Base-by-base conservation (phyloP, 1,140 invertebrate species). In the Drosophila mayri region DNA sequence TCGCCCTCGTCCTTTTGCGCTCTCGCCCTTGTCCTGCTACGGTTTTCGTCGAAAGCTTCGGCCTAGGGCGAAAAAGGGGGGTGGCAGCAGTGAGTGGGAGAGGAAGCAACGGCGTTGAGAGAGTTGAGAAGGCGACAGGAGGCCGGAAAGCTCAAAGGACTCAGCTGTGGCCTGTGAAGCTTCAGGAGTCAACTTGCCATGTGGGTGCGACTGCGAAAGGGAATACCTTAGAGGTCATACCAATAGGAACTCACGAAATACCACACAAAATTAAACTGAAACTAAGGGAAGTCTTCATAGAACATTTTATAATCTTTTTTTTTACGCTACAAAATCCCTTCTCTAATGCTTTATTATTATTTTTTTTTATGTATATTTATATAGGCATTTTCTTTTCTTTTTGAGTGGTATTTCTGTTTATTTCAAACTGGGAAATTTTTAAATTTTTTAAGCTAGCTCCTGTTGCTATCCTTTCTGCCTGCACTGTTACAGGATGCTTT, bases 131-230 rank as follows among this genome's bases (percentile, higher is more conserved):
- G 66, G 60, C 22, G 32, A 8, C 47, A 50, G 44, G 35, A 18
- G 43, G 70, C 67, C 37, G 70, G 47, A 74, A 77, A 77, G 74
- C 74, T 77, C 50, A 20, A 37, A 46, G 74, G 63, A 68, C 70
- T 73, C 70, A 73, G 70, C 70, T 73, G 70, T 77, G 74, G 49
- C 47, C 50, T 68, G 63, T 37, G 73, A 77, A 77, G 74, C 74
- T 77, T 77, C 74, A 77, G 52, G 74, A 78, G 76, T 77, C 76
- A 78, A 78, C 57, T 78, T 49, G 71, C 52, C 59, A 60, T 68
- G 65, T 62, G 73, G 37, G 63, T 70, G 64, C 52, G 75, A 67
- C 37, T 57, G 74, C 38, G 38, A 49, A n/a, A 25, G 55, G 38
- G 43, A 52, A 43, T 57, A 72, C 54, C 46, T 2, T 22, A 4